Evolutionary conservation across 2,113 vertebrate species (phyloP), one percentile per base, ranked within the genome.

Genomic region (Petroica traversi): DNA sequence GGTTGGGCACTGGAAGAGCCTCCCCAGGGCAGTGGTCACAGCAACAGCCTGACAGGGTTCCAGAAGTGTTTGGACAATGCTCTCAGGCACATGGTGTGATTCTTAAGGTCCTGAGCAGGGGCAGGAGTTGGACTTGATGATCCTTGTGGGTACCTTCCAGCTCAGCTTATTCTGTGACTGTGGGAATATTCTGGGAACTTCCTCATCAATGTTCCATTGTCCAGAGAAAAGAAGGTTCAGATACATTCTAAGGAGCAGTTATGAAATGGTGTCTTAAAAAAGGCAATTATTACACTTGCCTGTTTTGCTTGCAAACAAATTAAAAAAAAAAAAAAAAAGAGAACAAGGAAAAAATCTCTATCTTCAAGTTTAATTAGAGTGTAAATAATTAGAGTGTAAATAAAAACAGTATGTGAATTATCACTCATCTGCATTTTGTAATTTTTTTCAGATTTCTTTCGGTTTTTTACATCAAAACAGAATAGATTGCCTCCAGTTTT

Each of bases 401-500:
- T 87, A 95, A 75, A 77, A 78, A 51, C 33, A 58, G 7, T 64
- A 72, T 51, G 48, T 85, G 55, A 93, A 69, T 71, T 85, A 51
- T 66, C 36, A 64, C 25, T 92, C 61, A 63, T 86, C 75, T 93
- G 55, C 29, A 88, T 85, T 90, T 92, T 73, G 49, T 74, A 49
- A 51, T 20, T 68, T 83, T 95, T 87, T 90, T 69, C 34, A 40
- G 12, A 55, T 74, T 83, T 73, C 66, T 89, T 69, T 93, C 51
- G 33, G 33, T 29, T 93, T 82, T 88, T 95, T 93, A 46, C 1
- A 2, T 74, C 0, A 2, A 77, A 79, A 59, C 51, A 71, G 67
- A 84, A 58, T 66, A 83, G 48, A 80, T 88, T 88, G 29, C 73
- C 51, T 91, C n/a, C 64, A 67, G 34, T 80, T 92, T 89, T 89